Base-by-base conservation (phyloP, 2,113 vertebrate species). In the Brachirus orientalis region DNA sequence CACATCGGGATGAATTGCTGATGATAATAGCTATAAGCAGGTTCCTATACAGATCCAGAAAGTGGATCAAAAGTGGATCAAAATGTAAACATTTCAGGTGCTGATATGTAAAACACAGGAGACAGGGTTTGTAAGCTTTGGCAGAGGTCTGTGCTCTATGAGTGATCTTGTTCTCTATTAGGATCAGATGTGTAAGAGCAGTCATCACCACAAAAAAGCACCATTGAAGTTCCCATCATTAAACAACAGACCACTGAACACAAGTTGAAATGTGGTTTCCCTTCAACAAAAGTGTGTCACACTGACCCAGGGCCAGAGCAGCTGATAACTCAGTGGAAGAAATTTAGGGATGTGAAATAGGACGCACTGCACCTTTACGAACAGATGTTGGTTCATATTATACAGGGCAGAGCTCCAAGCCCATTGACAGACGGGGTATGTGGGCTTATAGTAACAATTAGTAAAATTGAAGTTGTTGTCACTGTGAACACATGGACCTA, bases 381-480 rank as follows among this genome's bases (percentile, higher is more conserved):
- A 59, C 77, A 82, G 83, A 80, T 79, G 64, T 72, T 55, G 14
- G 8, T 57, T 41, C 62, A 55, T 18, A 53, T 72, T 51, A 50
- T 53, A 74, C 36, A n/a, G 28, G 60, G 41, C 59, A 33, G 11
- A 54, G 14, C 38, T 40, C 77, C 9, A 71, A 63, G 71, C 16
- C 12, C n/a, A 8, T 3, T 14, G 66, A 77, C 89, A 90, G 86
- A 88, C 88, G 83, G 84, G 52, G 38, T 17, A 8, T 3, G 1
- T 17, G 43, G 62, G 74, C 66, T 90, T 86, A 85, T 64, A 76
- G 36, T 63, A 75, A 76, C 73, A 86, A 91, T 91, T 85, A 89
- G 64, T 44, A 77, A 76, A 88, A 90, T 69, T 77, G 77, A 84
- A 83, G 43, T 38, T 40, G 40, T 41, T 72, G 62, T 64, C 20